Conservation (phyloP, 2,888 invertebrate species). For the Epinotia ramella region DNA sequence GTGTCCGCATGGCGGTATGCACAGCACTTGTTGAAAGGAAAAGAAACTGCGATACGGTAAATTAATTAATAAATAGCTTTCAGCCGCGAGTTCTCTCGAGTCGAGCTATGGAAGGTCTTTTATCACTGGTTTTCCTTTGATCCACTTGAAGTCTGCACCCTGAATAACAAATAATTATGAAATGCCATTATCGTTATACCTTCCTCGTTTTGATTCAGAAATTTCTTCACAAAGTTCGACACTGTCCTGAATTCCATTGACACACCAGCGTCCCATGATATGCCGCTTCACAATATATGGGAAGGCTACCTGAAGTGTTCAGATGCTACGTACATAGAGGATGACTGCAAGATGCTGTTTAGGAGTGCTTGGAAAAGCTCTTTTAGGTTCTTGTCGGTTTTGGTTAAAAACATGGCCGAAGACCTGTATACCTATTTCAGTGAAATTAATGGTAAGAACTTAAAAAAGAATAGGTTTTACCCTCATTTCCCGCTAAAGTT, state of each 20-base stretch:
- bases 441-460: slow-evolving; percentile 71
- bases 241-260: slow-evolving; percentile 64
- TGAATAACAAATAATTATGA: not conserved
- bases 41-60: slow-evolving; percentile 63
- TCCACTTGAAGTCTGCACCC: too few species aligned
- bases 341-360: slow-evolving; percentile 58
- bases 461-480: not conserved
- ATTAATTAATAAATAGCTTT: slow-evolving; percentile 13
- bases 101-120: too few species aligned
- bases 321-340: slow-evolving; percentile 48
- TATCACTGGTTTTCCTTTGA: too few species aligned
- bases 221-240: slow-evolving; percentile 70
- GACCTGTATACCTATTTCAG: slow-evolving; percentile 72
- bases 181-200: not conserved
- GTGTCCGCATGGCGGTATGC: slow-evolving; percentile 64
- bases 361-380: slow-evolving; percentile 65
- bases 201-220: slow-evolving; percentile 57
- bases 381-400: slow-evolving; percentile 65
- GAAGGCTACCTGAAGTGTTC: slow-evolving; percentile 62
- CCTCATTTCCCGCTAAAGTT: not conserved
- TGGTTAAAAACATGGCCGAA: slow-evolving; percentile 61
- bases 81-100: too few species aligned
- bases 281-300: slow-evolving; percentile 65
- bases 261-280: slow-evolving; percentile 51
- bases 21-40: slow-evolving; percentile 58